Percentiles rank a stretch among this genome's conserved stretches.
Evolutionary conservation across 2,797 vertebrate species (phyloP).

Genomic region (Sardinella longiceps): DNA sequence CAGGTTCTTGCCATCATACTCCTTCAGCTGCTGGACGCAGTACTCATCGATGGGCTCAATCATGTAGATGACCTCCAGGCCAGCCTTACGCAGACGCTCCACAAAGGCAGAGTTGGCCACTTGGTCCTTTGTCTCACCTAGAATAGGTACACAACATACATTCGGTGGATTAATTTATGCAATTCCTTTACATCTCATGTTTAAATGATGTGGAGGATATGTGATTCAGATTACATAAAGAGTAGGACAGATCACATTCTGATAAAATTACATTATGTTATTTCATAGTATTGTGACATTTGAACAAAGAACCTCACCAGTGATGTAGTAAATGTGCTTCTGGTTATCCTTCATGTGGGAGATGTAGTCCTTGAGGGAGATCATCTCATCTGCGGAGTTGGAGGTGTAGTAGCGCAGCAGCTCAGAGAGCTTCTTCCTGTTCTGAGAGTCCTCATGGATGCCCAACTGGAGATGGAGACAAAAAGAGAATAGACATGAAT

Average conservation of each 20-base stretch:
- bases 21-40: slow-evolving; percentile 96
- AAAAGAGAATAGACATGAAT: slow-evolving; percentile 45
- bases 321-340: slow-evolving; percentile 89
- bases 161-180: background rate
- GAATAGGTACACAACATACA: background rate
- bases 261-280: background rate
- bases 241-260: background rate
- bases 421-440: slow-evolving; percentile 85
- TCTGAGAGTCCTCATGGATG: slow-evolving; percentile 89
- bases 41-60: slow-evolving; percentile 98
- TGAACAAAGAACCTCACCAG: slow-evolving; percentile 64
- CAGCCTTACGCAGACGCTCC: slow-evolving; percentile 91
- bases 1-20: slow-evolving; percentile 91
- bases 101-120: slow-evolving; percentile 96
- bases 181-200: background rate
- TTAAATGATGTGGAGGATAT: background rate
- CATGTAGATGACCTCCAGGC: slow-evolving; percentile 96
- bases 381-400: slow-evolving; percentile 88
- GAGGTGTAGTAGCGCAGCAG: slow-evolving; percentile 84
- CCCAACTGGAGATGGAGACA: slow-evolving; percentile 74
- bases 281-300: background rate
- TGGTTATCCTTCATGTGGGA: slow-evolving; percentile 89
- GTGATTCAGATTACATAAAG: background rate
- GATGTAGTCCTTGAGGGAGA: slow-evolving; percentile 87
- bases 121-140: slow-evolving; percentile 97